Conservation (phyloP, 2,113 vertebrate species). For the Mastomys coucha region DNA sequence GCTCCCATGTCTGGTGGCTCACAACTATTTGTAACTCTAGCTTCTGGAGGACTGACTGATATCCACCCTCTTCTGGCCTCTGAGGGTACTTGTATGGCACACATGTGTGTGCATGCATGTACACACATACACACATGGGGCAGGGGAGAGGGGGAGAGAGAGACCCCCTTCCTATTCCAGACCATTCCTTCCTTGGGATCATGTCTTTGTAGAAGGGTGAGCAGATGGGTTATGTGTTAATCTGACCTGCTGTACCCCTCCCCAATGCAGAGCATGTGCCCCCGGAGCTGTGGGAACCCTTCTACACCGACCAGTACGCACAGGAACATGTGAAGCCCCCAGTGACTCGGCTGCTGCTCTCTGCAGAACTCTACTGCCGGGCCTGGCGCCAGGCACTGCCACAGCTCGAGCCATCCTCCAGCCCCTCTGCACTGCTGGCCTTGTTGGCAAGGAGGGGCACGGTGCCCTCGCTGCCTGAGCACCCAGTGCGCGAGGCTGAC, state of each 20-base stretch:
- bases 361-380: constrained; percentile 93
- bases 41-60: neutral
- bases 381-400: constrained; percentile 89
- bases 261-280: constrained; percentile 90
- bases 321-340: constrained; percentile 97
- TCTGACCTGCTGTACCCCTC: neutral
- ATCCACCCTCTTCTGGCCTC: neutral
- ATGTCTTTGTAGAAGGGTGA: no score
- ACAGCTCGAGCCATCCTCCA: constrained; percentile 72
- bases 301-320: constrained; percentile 96
- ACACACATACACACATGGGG: neutral
- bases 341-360: constrained; percentile 92
- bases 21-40: neutral
- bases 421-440: constrained; percentile 87
- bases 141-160: no score
- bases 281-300: constrained; percentile 93
- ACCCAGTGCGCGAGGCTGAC: constrained; percentile 89
- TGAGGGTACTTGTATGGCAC: neutral
- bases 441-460: constrained; percentile 88
- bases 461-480: constrained; percentile 87
- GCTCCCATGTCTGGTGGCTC: neutral
- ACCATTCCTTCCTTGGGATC: neutral
- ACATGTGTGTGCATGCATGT: accelerated
- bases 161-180: neutral
- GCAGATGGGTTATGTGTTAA: neutral